These are phyloP conservation scores for Sisor rabdophorus DNA, from an alignment of 2,113 vertebrate species.

Conservation along the genomic window DNA sequence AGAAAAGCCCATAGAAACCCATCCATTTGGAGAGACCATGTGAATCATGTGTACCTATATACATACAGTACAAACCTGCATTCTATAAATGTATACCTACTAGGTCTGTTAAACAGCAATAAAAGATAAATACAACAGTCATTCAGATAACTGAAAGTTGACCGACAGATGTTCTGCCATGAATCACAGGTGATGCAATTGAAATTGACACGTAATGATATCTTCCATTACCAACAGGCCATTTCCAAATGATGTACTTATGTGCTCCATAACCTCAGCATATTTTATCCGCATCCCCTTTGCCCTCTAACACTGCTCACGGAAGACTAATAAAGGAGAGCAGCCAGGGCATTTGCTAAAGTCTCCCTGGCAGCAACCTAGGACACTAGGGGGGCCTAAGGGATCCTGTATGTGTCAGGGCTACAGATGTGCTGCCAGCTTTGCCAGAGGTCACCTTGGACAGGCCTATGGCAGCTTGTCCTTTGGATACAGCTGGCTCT, in stretches of 20 bases:
- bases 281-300: constrained; percentile 40
- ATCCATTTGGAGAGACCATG: neutral
- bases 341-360: constrained; percentile 41
- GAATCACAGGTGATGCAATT: neutral
- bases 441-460: constrained; percentile 63
- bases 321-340: constrained; percentile 45
- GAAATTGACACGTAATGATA: constrained; percentile 7
- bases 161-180: neutral
- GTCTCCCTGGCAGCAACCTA: constrained; percentile 42
- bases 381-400: constrained; percentile 38
- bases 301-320: constrained; percentile 39
- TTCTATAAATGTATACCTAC: constrained; percentile 32
- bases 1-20: constrained; percentile 10
- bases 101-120: constrained; percentile 34
- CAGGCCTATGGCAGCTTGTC: constrained; percentile 51
- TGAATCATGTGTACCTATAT: neutral
- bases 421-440: constrained; percentile 61
- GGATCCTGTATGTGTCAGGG: constrained; percentile 50
- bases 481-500: constrained; percentile 54
- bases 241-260: constrained; percentile 35
- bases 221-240: constrained; percentile 12
- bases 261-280: constrained; percentile 41
- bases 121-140: neutral
- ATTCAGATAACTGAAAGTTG: neutral
- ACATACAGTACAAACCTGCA: constrained; percentile 10